phyloP scores from a whole-genome alignment of 2,888 invertebrate genomes.

The Malthinus flaveolus region DNA sequence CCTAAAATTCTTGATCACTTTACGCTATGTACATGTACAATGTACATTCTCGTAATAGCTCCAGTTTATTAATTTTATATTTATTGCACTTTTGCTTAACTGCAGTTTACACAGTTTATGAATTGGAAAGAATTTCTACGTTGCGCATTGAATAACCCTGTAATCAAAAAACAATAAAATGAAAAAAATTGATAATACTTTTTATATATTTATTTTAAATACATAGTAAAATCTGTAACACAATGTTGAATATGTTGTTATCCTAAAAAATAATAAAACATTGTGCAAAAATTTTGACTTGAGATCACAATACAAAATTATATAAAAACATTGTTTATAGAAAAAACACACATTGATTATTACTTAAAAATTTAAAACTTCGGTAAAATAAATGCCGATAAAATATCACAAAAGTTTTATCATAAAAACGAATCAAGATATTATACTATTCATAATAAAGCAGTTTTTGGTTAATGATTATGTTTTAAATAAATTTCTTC shows the following conservation, averaged over 20 bases:
- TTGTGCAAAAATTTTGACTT: constrained; percentile 33
- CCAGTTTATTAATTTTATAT: too few species aligned
- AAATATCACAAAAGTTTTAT: constrained; percentile 38
- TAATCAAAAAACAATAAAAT: too few species aligned
- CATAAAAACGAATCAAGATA: constrained; percentile 20
- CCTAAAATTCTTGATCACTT: too few species aligned
- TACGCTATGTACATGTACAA: too few species aligned
- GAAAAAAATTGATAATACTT: constrained; percentile 29
- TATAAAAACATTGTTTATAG: constrained; percentile 26
- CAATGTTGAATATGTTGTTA: constrained; percentile 30
- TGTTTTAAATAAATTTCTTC: constrained; percentile 8
- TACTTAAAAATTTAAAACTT: constrained; percentile 14
- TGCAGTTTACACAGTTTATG: too few species aligned
- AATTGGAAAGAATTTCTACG: too few species aligned
- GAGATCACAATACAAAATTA: constrained; percentile 34
- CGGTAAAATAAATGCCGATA: constrained; percentile 34
- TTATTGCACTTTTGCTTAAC: too few species aligned
- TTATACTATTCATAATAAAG: constrained; percentile 17
- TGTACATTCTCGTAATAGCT: too few species aligned
- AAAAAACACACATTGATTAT: constrained; percentile 21
- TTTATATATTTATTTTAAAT: constrained; percentile 51
- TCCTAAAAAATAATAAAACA: constrained; percentile 28
- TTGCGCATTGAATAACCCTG: too few species aligned
- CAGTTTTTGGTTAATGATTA: constrained; percentile 16
- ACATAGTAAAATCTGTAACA: constrained; percentile 51